Conservation (phyloP, 2,113 vertebrate species). For the Phainopepla nitens region DNA sequence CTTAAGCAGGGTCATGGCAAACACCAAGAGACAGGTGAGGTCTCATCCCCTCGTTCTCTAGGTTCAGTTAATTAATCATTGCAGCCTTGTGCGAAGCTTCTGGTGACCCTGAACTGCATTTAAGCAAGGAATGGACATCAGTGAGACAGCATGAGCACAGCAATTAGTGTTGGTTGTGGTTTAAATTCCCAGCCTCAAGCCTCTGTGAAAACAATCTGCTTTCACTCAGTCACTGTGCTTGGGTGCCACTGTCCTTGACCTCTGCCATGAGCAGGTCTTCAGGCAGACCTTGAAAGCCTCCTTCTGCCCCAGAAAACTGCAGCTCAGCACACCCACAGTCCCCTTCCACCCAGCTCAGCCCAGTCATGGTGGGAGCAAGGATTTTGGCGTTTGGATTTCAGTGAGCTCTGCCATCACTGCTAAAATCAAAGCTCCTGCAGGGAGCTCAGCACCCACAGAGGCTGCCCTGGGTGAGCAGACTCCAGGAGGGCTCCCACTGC, state of each 20-base stretch:
- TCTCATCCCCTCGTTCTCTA: not conserved
- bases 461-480: not conserved
- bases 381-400: not conserved
- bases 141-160: not conserved
- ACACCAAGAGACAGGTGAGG: not conserved
- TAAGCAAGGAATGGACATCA: not conserved
- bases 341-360: not conserved
- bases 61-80: not conserved
- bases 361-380: not conserved
- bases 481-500: not conserved
- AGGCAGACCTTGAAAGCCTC: not conserved
- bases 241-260: not conserved
- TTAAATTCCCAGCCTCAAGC: not conserved
- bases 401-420: accelerated
- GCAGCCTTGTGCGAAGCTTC: not conserved
- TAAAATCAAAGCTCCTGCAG: not conserved
- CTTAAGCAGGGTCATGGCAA: not conserved
- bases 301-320: not conserved
- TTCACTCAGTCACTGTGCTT: not conserved
- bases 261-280: not conserved
- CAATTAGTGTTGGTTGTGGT: not conserved
- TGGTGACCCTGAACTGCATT: not conserved
- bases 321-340: not conserved
- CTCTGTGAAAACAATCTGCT: not conserved
- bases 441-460: not conserved